A percentile compares a stretch with the other conserved stretches of the same genome.
These are phyloP conservation scores for Scaptomyza flava DNA, from an alignment of 2,888 invertebrate species.

Conservation along the genomic window DNA sequence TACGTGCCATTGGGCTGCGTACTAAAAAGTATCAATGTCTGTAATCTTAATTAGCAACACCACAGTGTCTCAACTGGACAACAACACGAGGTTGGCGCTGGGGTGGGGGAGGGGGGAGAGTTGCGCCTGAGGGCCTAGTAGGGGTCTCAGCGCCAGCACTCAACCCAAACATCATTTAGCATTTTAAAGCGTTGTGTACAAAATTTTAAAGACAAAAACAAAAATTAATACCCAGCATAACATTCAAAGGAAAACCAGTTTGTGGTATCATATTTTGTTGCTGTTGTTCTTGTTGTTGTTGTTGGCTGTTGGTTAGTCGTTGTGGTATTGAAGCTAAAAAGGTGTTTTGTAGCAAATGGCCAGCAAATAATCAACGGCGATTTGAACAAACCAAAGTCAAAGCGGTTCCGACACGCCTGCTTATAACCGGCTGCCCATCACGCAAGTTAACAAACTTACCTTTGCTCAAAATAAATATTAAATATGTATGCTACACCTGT, in stretches of 20 bases:
- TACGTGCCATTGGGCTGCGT: slow-evolving; percentile 68
- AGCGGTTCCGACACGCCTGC: slow-evolving; percentile 56
- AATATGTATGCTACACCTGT: slow-evolving; percentile 18
- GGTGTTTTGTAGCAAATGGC: slow-evolving; percentile 73
- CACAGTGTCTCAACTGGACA: slow-evolving; percentile 44
- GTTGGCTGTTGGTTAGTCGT: neutral
- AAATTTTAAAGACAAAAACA: slow-evolving; percentile 35
- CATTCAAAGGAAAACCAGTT: slow-evolving; percentile 61
- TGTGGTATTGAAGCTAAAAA: slow-evolving; percentile 32
- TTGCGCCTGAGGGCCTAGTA: slow-evolving; percentile 1
- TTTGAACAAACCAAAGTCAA: slow-evolving; percentile 52
- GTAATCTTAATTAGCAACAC: slow-evolving; percentile 78
- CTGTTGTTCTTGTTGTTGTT: neutral
- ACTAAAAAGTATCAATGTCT: slow-evolving; percentile 75
- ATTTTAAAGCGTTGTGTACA: slow-evolving; percentile 70
- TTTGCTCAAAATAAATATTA: slow-evolving; percentile 21
- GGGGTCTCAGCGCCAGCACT: slow-evolving; percentile 50
- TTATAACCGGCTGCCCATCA: slow-evolving; percentile 53
- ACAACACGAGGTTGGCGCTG: neutral
- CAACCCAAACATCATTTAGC: slow-evolving; percentile 71
- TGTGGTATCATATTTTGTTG: slow-evolving; percentile 39
- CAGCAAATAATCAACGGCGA: slow-evolving; percentile 67
- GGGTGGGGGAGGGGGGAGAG: neutral
- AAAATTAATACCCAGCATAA: slow-evolving; percentile 37
- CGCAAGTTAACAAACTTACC: slow-evolving; percentile 38